Base-by-base conservation (phyloP, 53 echinoderm and acorn worm species). In the Luidia sarsii region DNA sequence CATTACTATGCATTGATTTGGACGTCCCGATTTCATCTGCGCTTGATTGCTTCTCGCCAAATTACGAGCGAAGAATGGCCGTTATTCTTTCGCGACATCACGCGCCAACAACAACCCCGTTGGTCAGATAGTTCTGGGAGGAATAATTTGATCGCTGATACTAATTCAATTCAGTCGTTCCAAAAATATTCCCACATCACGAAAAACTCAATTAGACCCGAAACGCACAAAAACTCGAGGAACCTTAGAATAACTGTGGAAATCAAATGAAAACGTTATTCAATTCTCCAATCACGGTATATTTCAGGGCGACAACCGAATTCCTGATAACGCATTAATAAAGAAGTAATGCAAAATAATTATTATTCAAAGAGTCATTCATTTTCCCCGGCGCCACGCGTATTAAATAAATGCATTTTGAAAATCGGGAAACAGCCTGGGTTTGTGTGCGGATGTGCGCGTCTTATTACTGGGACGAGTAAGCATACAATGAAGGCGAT, bases 101-200 rank as follows among this genome's bases (percentile, higher is more conserved):
- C n/a, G n/a, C n/a, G n/a, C n/a, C n/a, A n/a, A n/a, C n/a, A n/a
- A n/a, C n/a, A n/a, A n/a, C n/a, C n/a, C n/a, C n/a, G n/a, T n/a
- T n/a, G n/a, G n/a, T n/a, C n/a, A n/a, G n/a, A n/a, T n/a, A n/a
- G n/a, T n/a, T n/a, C n/a, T n/a, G 24, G 34, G 55, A 41, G 15
- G 19, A 27, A 16, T 74, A n/a, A 74, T 74, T 56, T 74, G 16
- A 56, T 56, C 41, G 39, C 55, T 45, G 41, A 35, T 53, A 36
- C 22, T 10, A 77, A 77, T 77, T 77, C 39, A 29, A 77, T 60
- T 13, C 5, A 59, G 32, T 46, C 45, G 45, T 27, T 31, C 46
- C 31, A 55, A 72, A 70, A 72, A 55, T 55, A 72, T 37, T 35
- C 50, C 35, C 23, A 72, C 55, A 21, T 72, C 56, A 32, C 24